Percentiles rank a stretch among this genome's conserved stretches.
Evolutionary conservation across 2,797 vertebrate genomes (phyloP).

Genomic region (Trachurus trachurus): DNA sequence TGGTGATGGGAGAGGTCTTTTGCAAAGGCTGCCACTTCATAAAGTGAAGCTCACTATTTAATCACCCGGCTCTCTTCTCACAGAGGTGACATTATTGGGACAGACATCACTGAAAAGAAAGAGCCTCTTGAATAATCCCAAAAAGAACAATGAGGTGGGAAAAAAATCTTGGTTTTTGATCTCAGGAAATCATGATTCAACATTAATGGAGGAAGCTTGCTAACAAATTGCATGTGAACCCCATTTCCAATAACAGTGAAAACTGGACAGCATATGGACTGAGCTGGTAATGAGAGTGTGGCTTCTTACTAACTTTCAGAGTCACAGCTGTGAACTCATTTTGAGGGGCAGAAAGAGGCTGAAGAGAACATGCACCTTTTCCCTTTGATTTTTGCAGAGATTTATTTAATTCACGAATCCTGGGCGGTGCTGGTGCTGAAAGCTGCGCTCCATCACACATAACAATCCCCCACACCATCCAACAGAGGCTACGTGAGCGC

Average conservation of each 20-base stretch:
- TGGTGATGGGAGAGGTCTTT: conserved; percentile 58
- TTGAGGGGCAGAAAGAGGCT: conserved; percentile 7
- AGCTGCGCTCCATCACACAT: conserved; percentile 26
- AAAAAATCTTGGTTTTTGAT: conserved; percentile 34
- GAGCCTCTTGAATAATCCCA: conserved; percentile 35
- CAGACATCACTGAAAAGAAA: conserved; percentile 56
- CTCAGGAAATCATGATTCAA: conserved; percentile 41
- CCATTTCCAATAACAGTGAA: conserved; percentile 11
- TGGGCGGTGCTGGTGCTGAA: conserved; percentile 15
- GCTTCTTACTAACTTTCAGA: not conserved
- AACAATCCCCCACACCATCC: conserved; percentile 39
- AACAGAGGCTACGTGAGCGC: conserved; percentile 9
- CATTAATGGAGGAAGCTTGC: conserved; percentile 36
- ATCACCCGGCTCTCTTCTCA: conserved; percentile 50
- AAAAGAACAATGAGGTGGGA: conserved; percentile 24
- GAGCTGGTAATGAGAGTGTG: not conserved
- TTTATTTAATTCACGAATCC: conserved; percentile 38
- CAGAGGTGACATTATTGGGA: conserved; percentile 69
- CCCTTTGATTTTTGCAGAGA: conserved; percentile 22
- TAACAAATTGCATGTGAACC: conserved; percentile 26
- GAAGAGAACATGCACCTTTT: conserved; percentile 17
- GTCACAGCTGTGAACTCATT: conserved; percentile 12
- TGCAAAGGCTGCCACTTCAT: conserved; percentile 58
- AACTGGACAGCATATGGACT: conserved; percentile 9
- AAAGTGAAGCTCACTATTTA: conserved; percentile 58